phyloP scores from a whole-genome alignment of 2,113 vertebrate species.

The Cardinalis cardinalis region DNA sequence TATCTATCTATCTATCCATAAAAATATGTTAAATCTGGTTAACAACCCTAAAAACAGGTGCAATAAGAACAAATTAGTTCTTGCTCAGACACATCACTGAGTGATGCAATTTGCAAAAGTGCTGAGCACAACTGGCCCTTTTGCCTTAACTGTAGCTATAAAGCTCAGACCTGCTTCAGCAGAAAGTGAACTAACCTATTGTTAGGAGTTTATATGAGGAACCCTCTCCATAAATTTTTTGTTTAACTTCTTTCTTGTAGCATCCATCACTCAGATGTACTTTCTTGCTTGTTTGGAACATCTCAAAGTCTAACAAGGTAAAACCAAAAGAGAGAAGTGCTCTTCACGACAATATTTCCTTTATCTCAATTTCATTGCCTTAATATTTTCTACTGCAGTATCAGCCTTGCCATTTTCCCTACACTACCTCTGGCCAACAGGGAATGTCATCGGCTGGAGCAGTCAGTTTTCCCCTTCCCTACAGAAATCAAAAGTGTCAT shows the following conservation, averaged over 20 bases:
- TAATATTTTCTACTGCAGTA: background rate
- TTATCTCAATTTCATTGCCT: background rate
- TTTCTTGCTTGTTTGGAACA: background rate
- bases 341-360: background rate
- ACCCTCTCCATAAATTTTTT: background rate
- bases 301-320: background rate
- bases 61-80: background rate
- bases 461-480: constrained; percentile 46
- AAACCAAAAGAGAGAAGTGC: background rate
- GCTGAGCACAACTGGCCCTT: background rate
- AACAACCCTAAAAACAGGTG: background rate
- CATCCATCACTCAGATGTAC: background rate
- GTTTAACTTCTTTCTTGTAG: background rate
- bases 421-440: background rate
- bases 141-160: background rate
- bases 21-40: background rate
- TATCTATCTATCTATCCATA: background rate
- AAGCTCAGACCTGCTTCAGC: background rate
- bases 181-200: background rate
- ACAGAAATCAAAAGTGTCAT: constrained; percentile 57
- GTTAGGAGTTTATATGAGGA: background rate
- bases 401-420: background rate
- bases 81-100: background rate
- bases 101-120: background rate
- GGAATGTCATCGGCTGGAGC: constrained; percentile 16